Base-by-base conservation (phyloP, 1,140 invertebrate species). In the Pseudomyrmex cubaensis region DNA sequence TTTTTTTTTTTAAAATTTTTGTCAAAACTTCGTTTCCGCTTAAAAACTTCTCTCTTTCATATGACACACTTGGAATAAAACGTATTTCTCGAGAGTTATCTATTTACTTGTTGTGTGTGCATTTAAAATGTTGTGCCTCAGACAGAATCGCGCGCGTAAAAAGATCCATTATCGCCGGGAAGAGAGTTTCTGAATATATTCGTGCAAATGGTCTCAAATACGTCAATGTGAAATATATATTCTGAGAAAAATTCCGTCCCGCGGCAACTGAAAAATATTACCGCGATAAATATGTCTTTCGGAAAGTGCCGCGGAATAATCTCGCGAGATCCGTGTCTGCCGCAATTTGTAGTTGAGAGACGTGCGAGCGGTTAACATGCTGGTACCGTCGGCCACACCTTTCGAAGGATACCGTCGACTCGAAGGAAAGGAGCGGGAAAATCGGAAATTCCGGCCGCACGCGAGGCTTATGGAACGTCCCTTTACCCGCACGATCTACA, bases 361-460 rank as follows among this genome's bases (percentile, higher is more conserved):
- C 76, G 44, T 59, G 76, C 44, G 44, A 70, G 64, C 48, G 54
- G 20, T 80, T 80, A 78, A 59, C 76, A 78, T 78, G 76, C 66
- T 15, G 76, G 76, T 75, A 56, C 22, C 69, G 78, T 82, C 61
- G 61, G 13, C 78, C 48, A 82, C 35, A 35, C 35, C 35, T 82
- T 63, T 54, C 59, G 13, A 63, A n/a, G 50, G 20, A 54, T 63
- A 82, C 48, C 35, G 63, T 72, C 70, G 78, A 59, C 17, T 44
- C 67, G 61, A 50, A 56, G 44, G 83, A 57, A 72, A 73, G 56
- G 82, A 83, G 86, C 67, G 77, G 84, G 25, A 85, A 89, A 89
- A 90, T 91, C 87, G 87, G 66, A 88, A 90, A 90, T 91, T 89
- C 88, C 85, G 82, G 61, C 25, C 25, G 82, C 90, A 86, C 85